Conservation (phyloP, 2,797 vertebrate species). For the Okamejei kenojei region DNA sequence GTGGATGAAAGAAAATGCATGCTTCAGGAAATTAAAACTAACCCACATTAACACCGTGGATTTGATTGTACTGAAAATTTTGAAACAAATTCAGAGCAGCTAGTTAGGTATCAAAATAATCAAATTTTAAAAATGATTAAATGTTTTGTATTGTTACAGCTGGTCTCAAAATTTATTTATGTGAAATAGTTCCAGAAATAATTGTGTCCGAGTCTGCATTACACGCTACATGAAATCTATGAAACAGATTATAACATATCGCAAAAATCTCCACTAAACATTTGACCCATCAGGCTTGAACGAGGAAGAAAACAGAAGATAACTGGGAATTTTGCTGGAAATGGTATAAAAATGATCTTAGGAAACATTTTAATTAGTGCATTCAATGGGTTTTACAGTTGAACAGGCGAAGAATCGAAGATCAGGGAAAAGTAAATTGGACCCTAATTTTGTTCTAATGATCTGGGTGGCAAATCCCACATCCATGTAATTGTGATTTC, state of each 20-base stretch:
- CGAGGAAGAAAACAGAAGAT: not conserved
- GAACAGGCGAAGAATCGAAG: not conserved
- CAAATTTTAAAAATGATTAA: not conserved
- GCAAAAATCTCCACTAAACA: not conserved
- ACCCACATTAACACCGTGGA: not conserved
- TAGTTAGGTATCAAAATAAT: not conserved
- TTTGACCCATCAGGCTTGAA: not conserved
- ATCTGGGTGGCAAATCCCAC: not conserved
- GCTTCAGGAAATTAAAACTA: too few relatives aligned
- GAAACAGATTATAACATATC: not conserved
- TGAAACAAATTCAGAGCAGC: not conserved
- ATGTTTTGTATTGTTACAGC: not conserved
- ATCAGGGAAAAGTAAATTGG: not conserved
- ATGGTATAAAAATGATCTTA: not conserved
- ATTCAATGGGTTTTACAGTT: not conserved
- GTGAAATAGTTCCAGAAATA: not conserved
- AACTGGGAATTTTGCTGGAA: not conserved
- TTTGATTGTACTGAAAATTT: not conserved
- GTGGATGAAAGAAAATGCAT: too few relatives aligned
- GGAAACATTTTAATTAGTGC: not conserved
- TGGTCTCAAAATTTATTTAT: not conserved
- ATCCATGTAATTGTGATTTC: not conserved
- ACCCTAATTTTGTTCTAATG: not conserved
- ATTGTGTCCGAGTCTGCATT: not conserved
- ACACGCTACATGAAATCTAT: not conserved